Base-by-base conservation (phyloP, 1,140 invertebrate genomes). In the Dreissena rostriformis region DNA sequence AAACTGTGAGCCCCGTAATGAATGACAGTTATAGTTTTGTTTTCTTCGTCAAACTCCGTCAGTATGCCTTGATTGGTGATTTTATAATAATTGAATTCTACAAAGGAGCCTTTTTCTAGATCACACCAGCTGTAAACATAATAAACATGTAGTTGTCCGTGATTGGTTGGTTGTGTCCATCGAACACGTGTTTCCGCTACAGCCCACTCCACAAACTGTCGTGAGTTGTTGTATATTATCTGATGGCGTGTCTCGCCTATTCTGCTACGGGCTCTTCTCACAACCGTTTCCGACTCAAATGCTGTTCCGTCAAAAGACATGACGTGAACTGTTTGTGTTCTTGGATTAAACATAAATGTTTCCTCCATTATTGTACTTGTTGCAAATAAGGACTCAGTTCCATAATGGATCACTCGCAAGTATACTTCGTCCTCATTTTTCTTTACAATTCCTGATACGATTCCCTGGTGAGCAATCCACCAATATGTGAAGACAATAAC, bases 1-100 rank as follows among this genome's bases (percentile, higher is more conserved):
- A 83, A 29, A 39, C 76, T 51, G 14, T 29, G 14, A n/a, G 73
- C 67, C 39, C 81, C 81, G 51, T 83, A 83, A 72, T 83, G 81
- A 49, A 83, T 76, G 1, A 83, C 73, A 11, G 53, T 83, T 0
- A 83, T 83, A 39, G 12, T 76, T n/a, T 71, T 75, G 14, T 7
- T 22, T 10, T 29, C 70, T 24, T 76, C 53, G 29, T 76, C 52
- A 8, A 29, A 17, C 2, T 75, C 28, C 0, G 73, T 52, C 28
- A 75, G 65, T 14, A 83, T 83, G 17, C 73, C 81, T 49, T 75
- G 72, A 28, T 83, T 72, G 52, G 29, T 68, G 19, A 83, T 53
- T n/a, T 0, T 24, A 51, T 83, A 83, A 22, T 83, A 83, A 0
- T 17, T 11, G 39, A 55, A 83, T 24, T 75, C 63, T 7, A 83